Conservation (phyloP, 2,888 invertebrate species). For the Dicyrtomina minuta region DNA sequence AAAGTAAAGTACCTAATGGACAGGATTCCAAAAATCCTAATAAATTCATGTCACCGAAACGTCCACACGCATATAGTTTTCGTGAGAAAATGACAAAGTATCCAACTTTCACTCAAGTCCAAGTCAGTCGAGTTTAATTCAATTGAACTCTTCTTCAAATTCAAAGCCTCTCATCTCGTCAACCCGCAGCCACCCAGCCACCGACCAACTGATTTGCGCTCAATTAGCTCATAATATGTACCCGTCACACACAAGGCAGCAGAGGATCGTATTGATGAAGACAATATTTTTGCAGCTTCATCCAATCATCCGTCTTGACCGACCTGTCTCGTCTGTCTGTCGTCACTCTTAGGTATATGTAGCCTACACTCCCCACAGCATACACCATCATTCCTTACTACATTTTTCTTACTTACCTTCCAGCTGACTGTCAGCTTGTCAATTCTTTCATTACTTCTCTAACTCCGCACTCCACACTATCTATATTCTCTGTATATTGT, state of each 20-base stretch:
- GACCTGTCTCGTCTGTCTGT: no score
- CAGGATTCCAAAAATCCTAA: neutral
- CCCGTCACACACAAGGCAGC: neutral
- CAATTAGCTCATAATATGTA: neutral
- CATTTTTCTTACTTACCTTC: conserved; percentile 11
- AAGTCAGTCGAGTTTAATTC: conserved; percentile 9
- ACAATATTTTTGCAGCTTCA: no score
- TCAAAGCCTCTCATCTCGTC: neutral
- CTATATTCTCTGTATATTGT: neutral
- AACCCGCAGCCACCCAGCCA: neutral
- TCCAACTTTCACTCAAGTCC: conserved; percentile 29
- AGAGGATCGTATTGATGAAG: no score
- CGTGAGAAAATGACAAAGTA: conserved; percentile 21
- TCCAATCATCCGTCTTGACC: no score
- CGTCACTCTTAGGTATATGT: no score
- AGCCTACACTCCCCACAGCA: no score
- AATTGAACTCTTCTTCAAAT: conserved; percentile 18
- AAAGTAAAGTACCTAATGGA: no score
- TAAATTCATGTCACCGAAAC: conserved; percentile 17
- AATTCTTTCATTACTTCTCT: neutral
- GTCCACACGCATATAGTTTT: conserved; percentile 16
- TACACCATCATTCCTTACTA: no score
- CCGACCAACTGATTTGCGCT: neutral
- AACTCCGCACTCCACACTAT: neutral
- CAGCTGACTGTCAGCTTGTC: conserved; percentile 10